These are phyloP conservation scores for Cyprinodon diabolis DNA, from an alignment of 2,797 vertebrate species.

Conservation along the genomic window DNA sequence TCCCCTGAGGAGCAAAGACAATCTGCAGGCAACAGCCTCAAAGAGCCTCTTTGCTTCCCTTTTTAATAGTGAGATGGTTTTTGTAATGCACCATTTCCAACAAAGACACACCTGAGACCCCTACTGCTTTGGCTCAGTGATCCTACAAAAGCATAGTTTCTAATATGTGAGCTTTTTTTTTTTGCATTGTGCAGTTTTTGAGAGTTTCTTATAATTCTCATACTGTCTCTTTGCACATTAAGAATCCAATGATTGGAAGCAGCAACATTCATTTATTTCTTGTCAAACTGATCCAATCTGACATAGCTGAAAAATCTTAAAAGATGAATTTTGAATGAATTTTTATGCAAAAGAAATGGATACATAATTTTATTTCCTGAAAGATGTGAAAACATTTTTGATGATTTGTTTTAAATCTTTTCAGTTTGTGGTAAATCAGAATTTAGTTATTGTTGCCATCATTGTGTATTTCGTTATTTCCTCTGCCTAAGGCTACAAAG, in stretches of 20 bases:
- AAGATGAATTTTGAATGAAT: no score
- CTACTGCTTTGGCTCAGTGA: not conserved
- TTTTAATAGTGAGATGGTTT: constrained; percentile 32
- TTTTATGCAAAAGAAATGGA: no score
- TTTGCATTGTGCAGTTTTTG: not conserved
- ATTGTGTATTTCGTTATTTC: no score
- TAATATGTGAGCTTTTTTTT: not conserved
- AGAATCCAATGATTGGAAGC: not conserved
- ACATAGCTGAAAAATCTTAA: no score
- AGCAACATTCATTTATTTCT: not conserved
- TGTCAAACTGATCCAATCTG: no score
- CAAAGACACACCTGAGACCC: constrained; percentile 11
- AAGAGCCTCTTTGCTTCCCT: constrained; percentile 48
- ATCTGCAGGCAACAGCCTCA: constrained; percentile 38
- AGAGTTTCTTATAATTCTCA: no score
- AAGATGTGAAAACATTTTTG: no score
- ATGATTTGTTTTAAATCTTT: no score
- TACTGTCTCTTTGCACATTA: not conserved
- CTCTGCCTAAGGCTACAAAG: no score
- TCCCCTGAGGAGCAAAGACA: constrained; percentile 38
- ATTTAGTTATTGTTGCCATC: no score
- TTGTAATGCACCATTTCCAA: constrained; percentile 22
- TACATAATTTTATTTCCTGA: no score
- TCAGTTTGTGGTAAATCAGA: no score
- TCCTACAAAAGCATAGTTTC: not conserved